Evolutionary conservation across 2,888 invertebrate species (phyloP).

Genomic region (Zhengitettix transpicula): DNA sequence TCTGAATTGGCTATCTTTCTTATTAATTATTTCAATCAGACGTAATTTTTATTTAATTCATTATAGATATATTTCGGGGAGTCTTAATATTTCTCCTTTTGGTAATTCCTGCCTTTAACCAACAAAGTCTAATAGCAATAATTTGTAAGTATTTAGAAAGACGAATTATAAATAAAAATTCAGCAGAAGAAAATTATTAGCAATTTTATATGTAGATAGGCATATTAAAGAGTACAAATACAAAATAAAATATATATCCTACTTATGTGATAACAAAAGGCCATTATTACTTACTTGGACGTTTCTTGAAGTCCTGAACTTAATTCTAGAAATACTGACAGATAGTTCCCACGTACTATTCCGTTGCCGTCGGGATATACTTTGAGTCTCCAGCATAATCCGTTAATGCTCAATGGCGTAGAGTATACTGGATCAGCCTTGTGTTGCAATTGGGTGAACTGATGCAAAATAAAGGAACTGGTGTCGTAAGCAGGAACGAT

Average conservation of each 20-base stretch:
- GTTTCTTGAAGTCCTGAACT: conserved; percentile 81
- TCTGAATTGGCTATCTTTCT: too few species aligned
- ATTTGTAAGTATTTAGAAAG: too few species aligned
- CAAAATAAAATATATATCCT: neutral
- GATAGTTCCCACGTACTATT: conserved; percentile 81
- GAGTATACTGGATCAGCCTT: conserved; percentile 88
- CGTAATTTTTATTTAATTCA: too few species aligned
- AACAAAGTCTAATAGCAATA: too few species aligned
- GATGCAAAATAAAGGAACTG: conserved; percentile 72
- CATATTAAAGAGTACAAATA: too few species aligned
- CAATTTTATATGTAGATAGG: too few species aligned
- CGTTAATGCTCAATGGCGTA: conserved; percentile 70
- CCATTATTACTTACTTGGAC: conserved; percentile 49
- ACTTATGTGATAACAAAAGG: neutral
- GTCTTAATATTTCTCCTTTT: too few species aligned
- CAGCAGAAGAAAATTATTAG: too few species aligned
- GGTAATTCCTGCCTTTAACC: too few species aligned
- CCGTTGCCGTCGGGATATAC: conserved; percentile 88
- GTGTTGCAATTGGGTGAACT: conserved; percentile 68
- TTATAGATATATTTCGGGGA: too few species aligned
- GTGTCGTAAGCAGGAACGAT: conserved; percentile 84
- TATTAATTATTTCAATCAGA: too few species aligned
- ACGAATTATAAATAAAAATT: too few species aligned
- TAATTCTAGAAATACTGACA: conserved; percentile 82
- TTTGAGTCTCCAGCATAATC: conserved; percentile 81